These are phyloP conservation scores for Leptobrachium ailaonicum DNA, from an alignment of 2,113 vertebrate species.

Conservation along the genomic window DNA sequence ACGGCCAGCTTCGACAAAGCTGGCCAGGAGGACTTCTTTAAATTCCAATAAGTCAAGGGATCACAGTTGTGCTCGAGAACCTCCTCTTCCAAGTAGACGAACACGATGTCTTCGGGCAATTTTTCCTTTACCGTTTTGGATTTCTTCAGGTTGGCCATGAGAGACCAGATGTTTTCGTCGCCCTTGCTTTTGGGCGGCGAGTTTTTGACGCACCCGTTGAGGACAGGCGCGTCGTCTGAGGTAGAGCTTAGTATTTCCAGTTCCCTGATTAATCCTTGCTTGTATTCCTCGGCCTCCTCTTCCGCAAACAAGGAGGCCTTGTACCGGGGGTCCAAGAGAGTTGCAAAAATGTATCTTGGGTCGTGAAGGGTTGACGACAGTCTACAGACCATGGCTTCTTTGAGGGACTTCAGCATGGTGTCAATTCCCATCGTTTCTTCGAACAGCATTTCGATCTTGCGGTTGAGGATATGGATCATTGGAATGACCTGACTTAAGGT, in stretches of 20 bases:
- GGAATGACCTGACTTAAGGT: constrained; percentile 95
- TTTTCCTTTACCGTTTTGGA: constrained; percentile 78
- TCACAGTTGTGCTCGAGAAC: constrained; percentile 96
- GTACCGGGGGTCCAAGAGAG: constrained; percentile 93
- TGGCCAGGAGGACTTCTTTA: constrained; percentile 92
- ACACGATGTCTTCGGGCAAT: constrained; percentile 85
- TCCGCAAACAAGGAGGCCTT: constrained; percentile 94
- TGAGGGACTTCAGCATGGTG: constrained; percentile 89
- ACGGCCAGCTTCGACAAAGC: constrained; percentile 89
- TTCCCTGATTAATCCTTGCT: constrained; percentile 90
- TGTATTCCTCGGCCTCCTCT: constrained; percentile 90
- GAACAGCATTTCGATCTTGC: constrained; percentile 92
- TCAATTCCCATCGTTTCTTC: constrained; percentile 96
- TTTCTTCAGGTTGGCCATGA: constrained; percentile 85
- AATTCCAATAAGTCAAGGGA: constrained; percentile 94
- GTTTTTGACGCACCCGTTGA: constrained; percentile 75
- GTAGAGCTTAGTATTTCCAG: constrained; percentile 85
- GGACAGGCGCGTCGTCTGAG: constrained; percentile 74
- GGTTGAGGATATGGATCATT: constrained; percentile 92
- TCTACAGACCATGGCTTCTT: constrained; percentile 89
- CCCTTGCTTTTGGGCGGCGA: constrained; percentile 68
- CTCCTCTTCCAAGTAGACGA: constrained; percentile 93
- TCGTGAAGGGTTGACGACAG: constrained; percentile 85
- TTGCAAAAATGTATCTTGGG: constrained; percentile 88
- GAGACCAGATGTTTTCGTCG: constrained; percentile 88